Evolutionary conservation across 2,888 invertebrate genomes (phyloP), one percentile per base, ranked within the genome.

Genomic region (Dryobotodes eremita): DNA sequence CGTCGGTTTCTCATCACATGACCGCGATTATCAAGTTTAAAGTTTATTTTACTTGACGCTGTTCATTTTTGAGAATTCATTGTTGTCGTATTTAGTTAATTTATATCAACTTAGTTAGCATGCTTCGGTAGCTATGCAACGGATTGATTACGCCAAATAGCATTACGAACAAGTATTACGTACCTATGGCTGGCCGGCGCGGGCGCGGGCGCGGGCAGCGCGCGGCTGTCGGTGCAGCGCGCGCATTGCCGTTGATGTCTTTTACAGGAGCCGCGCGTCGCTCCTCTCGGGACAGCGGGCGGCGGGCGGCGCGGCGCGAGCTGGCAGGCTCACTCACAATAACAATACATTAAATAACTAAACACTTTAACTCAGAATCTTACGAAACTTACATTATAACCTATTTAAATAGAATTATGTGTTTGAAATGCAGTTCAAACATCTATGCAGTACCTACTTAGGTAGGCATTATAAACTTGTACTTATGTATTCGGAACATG

Each of bases 1-100:
- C 75, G 71, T 55, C 55, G 53, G 77, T 53, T 86, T 88, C 88
- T 82, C 88, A 83, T 71, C 88, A 65, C 82, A 73, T 77, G 79
- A 70, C 84, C 82, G 79, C 80, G 61, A 72, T 80, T 79, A 79
- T 69, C 20, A 65, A 65, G 48, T 75, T 77, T 76, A 42, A 36
- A 36, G 31, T 36, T 36, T 36, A 36, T 36, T 77, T 66, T 59
- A 59, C 65, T 53, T 75, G 50, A 59, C 66, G 69, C 65, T 59
- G 48, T 59, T 78, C 26, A 68, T 61, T 69, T 83, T 82, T 68
- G 59, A 80, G 79, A 86, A 79, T 76, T 79, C 80, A 76, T 86
- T 87, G 78, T 88, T 80, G 57, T 72, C 50, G 62, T 77, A 70
- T 76, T 70, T 79, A 57, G 46, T 73, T 72, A 79, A 83, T 76